These are phyloP conservation scores for Hepsetus odoe DNA, from an alignment of 2,113 vertebrate genomes.

Conservation along the genomic window DNA sequence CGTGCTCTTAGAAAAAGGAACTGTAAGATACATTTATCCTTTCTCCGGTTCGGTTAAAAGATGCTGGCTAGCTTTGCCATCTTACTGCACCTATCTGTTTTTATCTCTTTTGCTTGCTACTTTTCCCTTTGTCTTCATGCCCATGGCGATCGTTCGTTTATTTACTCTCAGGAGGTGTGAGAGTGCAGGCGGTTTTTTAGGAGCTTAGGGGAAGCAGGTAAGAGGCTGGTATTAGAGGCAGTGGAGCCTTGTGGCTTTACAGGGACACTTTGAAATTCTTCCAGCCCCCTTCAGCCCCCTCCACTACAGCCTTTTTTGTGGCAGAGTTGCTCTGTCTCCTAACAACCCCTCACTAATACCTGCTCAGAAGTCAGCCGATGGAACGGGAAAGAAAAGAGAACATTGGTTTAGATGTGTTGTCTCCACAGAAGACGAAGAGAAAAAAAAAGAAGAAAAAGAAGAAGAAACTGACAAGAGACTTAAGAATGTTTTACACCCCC, in stretches of 20 bases:
- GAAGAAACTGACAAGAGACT: slow-evolving; percentile 46
- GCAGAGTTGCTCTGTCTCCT: slow-evolving; percentile 42
- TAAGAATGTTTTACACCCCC: slow-evolving; percentile 51
- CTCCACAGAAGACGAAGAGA: neutral
- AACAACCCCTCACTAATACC: slow-evolving; percentile 49
- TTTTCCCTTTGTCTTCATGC: slow-evolving; percentile 22
- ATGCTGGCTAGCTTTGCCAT: too few relatives aligned
- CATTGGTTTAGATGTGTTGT: slow-evolving; percentile 37
- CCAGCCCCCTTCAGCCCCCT: slow-evolving; percentile 36
- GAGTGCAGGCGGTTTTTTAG: slow-evolving; percentile 50
- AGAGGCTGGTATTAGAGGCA: slow-evolving; percentile 43
- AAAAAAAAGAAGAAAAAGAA: neutral
- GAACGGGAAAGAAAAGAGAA: slow-evolving; percentile 44
- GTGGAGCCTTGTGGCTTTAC: slow-evolving; percentile 58
- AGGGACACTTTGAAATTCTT: slow-evolving; percentile 62
- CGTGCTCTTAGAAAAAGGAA: too few relatives aligned
- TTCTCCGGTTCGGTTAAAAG: too few relatives aligned
- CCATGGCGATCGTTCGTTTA: slow-evolving; percentile 35
- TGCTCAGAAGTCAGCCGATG: slow-evolving; percentile 42
- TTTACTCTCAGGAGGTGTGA: slow-evolving; percentile 53
- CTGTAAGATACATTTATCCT: too few relatives aligned
- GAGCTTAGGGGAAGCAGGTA: slow-evolving; percentile 46
- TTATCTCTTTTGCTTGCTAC: slow-evolving; percentile 21
- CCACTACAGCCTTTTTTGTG: slow-evolving; percentile 31
- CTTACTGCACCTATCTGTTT: neutral